Evolutionary conservation across 2,113 vertebrate genomes (phyloP), one percentile per base, ranked within the genome.

Genomic region (Harpagus bidentatus): DNA sequence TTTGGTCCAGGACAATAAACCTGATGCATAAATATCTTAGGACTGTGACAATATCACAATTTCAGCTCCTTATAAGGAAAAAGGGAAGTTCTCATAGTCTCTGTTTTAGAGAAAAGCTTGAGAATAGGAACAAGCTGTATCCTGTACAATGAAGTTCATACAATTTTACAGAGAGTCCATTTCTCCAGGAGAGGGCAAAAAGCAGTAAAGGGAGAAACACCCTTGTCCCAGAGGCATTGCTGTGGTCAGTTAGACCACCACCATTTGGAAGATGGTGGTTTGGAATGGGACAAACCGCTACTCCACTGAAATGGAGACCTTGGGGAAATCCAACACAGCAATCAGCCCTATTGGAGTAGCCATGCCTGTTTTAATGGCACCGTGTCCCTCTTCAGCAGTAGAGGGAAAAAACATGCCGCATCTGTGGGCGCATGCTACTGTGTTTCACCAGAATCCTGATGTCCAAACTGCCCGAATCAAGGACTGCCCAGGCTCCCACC

Each of bases 401-500:
- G 48, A n/a, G 34, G 8, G 20, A 11, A 72, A 55, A 82, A 10
- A 0, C 12, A 28, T 38, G 7, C 16, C 9, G 1, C 55, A 32
- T 8, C 16, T 50, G 8, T 61, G 56, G 61, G 13, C 1, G 1
- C 14, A 18, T 7, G 9, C 10, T 36, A 4, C 23, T 31, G 6
- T 58, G 11, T 50, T 74, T 53, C 48, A 36, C 28, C 25, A 65
- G 71, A 74, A 70, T 50, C 16, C 29, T 61, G 18, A 32, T 11
- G 21, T 2, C 32, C 32, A 59, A n/a, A 32, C 28, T 50, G 25
- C 32, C 66, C 0, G 0, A 34, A 25, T 20, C 38, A 43, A 69
- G 55, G 43, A 50, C 65, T 32, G 16, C 38, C 21, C 8, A 13
- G 36, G 28, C 47, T 67, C 40, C 6, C 42, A 67, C 25, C 14